Base-by-base conservation (phyloP, 1,140 invertebrate genomes). In the Euglossa dilemma region DNA sequence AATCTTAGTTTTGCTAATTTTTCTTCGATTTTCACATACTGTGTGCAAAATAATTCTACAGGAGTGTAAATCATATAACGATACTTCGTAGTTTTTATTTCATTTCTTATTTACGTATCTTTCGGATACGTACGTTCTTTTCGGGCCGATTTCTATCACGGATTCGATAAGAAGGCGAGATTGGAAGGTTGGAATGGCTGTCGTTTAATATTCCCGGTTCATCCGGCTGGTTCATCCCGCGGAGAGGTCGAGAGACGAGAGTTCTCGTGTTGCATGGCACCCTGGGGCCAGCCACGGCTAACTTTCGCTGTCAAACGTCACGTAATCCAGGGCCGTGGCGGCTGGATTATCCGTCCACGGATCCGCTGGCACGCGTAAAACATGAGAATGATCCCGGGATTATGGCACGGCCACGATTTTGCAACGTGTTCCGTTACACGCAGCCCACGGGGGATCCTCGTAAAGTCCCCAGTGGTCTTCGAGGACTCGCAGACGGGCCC, bases 301-400 rank as follows among this genome's bases (percentile, higher is more conserved):
- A 91, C 90, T 91, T 91, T 91, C 89, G 89, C 90, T 90, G 90
- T 91, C 89, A 90, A 90, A 90, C 80, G 87, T 91, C 90, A 87
- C 84, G 89, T 87, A 89, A 89, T 81, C 74, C 78, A 70, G 81
- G 66, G 57, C 56, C 78, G 84, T 88, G 81, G 63, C 75, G 73
- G 78, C 57, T 23, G 63, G 64, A 86, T 83, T 87, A 77, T 80
- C 45, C 28, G 63, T 47, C 56, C 23, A 64, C 52, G n/a, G 54
- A 87, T 86, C 50, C n/a, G 52, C 52, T 79, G 47, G 63, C 54
- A n/a, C 50, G 18, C 25, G 73, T 52, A 52, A 74, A 75, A 61
- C 67, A 74, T 73, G 85, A 79, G 85, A 84, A 87, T 80, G 81
- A 72, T 52, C 82, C 76, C 85, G 61, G 36, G 45, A 23, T 64